Conservation (phyloP, 1,140 invertebrate genomes). For the Hypsibius dujardini region DNA sequence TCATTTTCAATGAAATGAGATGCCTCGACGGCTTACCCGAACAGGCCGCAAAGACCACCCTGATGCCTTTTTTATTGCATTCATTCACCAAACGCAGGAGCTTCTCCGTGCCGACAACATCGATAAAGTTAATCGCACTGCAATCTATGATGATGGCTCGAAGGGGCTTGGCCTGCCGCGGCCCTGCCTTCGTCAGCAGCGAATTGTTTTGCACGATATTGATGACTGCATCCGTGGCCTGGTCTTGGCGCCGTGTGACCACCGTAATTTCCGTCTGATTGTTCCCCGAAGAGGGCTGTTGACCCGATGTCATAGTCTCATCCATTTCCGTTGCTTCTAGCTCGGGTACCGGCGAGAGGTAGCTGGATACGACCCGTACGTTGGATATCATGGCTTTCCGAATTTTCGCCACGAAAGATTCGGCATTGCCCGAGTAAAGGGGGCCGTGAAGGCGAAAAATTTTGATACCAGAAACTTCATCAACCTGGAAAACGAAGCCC, state of each 20-base stretch:
- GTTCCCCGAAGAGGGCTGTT: not conserved
- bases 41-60: not conserved
- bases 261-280: not conserved
- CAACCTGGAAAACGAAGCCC: slow-evolving; percentile 19
- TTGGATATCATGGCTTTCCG: not conserved
- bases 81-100: not conserved
- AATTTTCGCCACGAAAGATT: slow-evolving; percentile 30
- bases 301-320: not conserved
- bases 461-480: slow-evolving; percentile 32
- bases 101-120: slow-evolving; percentile 4
- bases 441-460: slow-evolving; percentile 36
- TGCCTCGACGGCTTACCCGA: not conserved
- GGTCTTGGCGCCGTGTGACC: not conserved
- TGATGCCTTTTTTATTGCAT: not conserved
- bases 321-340: not conserved
- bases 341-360: too few species aligned
- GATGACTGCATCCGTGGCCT: not conserved
- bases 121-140: not conserved
- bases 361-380: not conserved
- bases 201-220: not conserved
- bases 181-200: not conserved
- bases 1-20: not conserved
- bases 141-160: slow-evolving; percentile 12
- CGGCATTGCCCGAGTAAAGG: slow-evolving; percentile 37
- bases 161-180: not conserved